Evolutionary conservation across 2,888 invertebrate genomes (phyloP).

Genomic region (Linnaemya tessellans): DNA sequence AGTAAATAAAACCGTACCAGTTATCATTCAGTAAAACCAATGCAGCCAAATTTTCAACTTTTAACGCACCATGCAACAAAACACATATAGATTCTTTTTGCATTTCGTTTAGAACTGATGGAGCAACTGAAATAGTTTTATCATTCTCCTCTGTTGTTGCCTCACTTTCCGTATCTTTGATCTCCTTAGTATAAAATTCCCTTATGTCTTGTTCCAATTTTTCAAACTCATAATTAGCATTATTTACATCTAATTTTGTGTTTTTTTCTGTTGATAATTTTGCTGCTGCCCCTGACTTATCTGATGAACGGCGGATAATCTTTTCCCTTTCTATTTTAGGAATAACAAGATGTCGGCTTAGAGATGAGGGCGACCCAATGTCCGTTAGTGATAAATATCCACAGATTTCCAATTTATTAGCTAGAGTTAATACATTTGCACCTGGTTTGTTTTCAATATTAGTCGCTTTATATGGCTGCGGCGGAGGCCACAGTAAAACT

Average conservation of each 20-base stretch:
- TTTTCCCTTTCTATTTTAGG: conserved; percentile 86
- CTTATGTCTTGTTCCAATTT: conserved; percentile 82
- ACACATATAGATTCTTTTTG: conserved; percentile 94
- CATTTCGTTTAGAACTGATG: conserved; percentile 60
- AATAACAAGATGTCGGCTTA: conserved; percentile 94
- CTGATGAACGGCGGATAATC: conserved; percentile 80
- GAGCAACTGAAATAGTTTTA: not conserved
- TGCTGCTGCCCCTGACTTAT: conserved; percentile 81
- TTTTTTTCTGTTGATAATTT: conserved; percentile 81
- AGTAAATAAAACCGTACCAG: conserved; percentile 97
- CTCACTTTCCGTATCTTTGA: conserved; percentile 76
- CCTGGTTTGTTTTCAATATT: conserved; percentile 39
- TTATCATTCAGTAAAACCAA: conserved; percentile 91
- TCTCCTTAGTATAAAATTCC: conserved; percentile 81
- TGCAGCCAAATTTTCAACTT: conserved; percentile 96
- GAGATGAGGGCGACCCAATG: conserved; percentile 94
- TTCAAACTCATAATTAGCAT: conserved; percentile 80
- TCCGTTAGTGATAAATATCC: conserved; percentile 95
- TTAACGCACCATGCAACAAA: conserved; percentile 94
- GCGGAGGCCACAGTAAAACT: conserved; percentile 89
- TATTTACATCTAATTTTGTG: conserved; percentile 75
- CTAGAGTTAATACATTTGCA: conserved; percentile 82
- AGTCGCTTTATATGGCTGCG: conserved; percentile 83
- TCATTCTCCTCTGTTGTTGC: conserved; percentile 61
- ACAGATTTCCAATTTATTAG: conserved; percentile 91